Evolutionary conservation across 2,113 vertebrate genomes (phyloP).

Genomic region (Okapia johnstoni): DNA sequence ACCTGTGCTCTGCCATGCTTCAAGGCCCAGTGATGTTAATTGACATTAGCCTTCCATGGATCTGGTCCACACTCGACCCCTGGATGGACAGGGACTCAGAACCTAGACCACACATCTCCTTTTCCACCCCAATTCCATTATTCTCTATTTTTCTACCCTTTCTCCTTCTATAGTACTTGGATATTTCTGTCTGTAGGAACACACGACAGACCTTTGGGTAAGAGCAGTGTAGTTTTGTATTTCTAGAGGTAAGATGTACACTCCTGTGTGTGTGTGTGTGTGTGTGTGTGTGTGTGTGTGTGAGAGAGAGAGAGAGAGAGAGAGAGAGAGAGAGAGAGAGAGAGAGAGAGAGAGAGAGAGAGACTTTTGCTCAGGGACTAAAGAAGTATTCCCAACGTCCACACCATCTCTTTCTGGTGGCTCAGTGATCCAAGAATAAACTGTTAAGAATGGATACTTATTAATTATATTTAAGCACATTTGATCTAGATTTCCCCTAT

Average conservation of each 20-base stretch:
- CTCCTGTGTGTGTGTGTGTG: not conserved
- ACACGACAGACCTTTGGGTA: not conserved
- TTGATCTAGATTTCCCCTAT: not conserved
- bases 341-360: not conserved
- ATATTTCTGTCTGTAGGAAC: not conserved
- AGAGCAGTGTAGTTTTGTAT: not conserved
- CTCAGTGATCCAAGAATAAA: not conserved
- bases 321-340: not conserved
- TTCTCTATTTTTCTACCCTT: not conserved
- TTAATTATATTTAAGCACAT: not conserved
- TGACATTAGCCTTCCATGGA: not conserved
- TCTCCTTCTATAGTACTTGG: not conserved
- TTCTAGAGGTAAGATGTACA: not conserved
- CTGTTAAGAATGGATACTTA: not conserved
- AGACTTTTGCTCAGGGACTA: not conserved
- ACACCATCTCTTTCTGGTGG: not conserved
- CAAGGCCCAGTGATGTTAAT: not conserved
- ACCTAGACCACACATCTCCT: not conserved
- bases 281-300: not conserved
- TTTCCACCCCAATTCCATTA: not conserved
- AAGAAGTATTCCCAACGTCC: not conserved
- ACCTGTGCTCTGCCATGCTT: not conserved
- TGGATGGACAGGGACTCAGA: not conserved
- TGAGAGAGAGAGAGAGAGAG: not conserved
- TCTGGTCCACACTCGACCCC: rapidly evolving